These are phyloP conservation scores for fruit fly (Drosophila melanogaster) DNA, from an alignment of 1,140 invertebrate genomes.

Conservation along the genomic window DNA sequence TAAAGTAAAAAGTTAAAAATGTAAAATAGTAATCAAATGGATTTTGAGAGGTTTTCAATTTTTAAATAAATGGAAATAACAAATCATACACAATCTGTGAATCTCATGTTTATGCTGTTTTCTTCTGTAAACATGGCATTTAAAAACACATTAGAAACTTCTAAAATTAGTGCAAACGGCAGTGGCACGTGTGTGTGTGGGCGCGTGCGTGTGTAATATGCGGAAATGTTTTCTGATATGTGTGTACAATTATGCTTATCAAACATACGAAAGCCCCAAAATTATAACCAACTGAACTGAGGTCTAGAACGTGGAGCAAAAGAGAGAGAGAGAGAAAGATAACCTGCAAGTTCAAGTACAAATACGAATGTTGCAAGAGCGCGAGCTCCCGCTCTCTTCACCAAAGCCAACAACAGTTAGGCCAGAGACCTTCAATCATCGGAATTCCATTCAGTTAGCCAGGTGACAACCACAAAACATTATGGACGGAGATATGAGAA, in stretches of 20 bases:
- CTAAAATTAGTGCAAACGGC: slow-evolving; percentile 31
- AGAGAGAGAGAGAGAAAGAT: neutral
- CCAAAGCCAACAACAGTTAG: slow-evolving; percentile 17
- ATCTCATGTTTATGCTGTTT: neutral
- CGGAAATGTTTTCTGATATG: slow-evolving; percentile 52
- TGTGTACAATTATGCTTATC: slow-evolving; percentile 61
- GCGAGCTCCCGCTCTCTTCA: slow-evolving; percentile 1
- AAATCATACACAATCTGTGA: neutral
- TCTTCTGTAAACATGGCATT: slow-evolving; percentile 13
- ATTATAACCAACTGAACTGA: slow-evolving; percentile 24
- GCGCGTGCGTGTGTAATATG: slow-evolving; percentile 15
- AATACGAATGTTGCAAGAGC: slow-evolving; percentile 28
- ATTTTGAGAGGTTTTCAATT: too few relatives aligned
- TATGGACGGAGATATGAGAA: slow-evolving; percentile 46
- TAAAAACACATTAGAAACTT: slow-evolving; percentile 30
- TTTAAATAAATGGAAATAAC: too few relatives aligned
- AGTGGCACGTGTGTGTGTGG: slow-evolving; percentile 19
- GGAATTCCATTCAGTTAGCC: slow-evolving; percentile 60
- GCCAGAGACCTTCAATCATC: slow-evolving; percentile 32
- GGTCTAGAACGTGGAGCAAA: neutral
- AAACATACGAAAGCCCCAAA: slow-evolving; percentile 32
- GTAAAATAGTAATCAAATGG: neutral
- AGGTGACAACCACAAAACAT: slow-evolving; percentile 31
- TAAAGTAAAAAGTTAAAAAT: too few relatives aligned
- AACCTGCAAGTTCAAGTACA: slow-evolving; percentile 60